phyloP scores from a whole-genome alignment of 2,888 invertebrate genomes.

The Ormyrus pomaceus region DNA sequence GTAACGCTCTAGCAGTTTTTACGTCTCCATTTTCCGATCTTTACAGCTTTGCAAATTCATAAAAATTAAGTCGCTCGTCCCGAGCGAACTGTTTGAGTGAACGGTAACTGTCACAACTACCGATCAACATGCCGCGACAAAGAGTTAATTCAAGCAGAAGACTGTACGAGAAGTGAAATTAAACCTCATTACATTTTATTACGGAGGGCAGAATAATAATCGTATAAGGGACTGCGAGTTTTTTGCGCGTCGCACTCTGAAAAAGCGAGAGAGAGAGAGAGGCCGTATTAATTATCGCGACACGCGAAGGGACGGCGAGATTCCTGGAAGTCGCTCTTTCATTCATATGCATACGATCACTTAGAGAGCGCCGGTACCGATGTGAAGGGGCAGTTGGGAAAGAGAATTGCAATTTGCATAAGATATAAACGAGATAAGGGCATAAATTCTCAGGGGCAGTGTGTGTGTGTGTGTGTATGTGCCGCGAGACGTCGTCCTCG shows the following conservation, averaged over 20 bases:
- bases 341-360: slow-evolving; percentile 63
- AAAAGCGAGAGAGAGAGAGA: not conserved
- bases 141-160: not conserved
- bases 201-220: not conserved
- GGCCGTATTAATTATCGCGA: slow-evolving; percentile 50
- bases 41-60: too few relatives aligned
- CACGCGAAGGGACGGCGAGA: slow-evolving; percentile 42
- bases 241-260: not conserved
- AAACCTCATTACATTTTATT: slow-evolving; percentile 41
- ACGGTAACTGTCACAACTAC: too few relatives aligned
- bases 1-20: slow-evolving; percentile 5
- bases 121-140: not conserved
- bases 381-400: slow-evolving; percentile 57
- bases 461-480: too few relatives aligned
- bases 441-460: slow-evolving; percentile 65
- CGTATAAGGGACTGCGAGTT: slow-evolving; percentile 21
- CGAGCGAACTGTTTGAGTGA: too few relatives aligned
- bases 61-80: too few relatives aligned
- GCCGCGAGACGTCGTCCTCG: slow-evolving; percentile 61
- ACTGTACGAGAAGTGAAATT: not conserved
- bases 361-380: slow-evolving; percentile 51
- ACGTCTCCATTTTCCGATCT: too few relatives aligned
- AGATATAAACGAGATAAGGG: slow-evolving; percentile 68
- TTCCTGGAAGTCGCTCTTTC: slow-evolving; percentile 60
- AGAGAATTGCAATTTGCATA: slow-evolving; percentile 67